Evolutionary conservation across 2,888 invertebrate genomes (phyloP), one percentile per base, ranked within the genome.

Genomic region (Cantharis nigra): DNA sequence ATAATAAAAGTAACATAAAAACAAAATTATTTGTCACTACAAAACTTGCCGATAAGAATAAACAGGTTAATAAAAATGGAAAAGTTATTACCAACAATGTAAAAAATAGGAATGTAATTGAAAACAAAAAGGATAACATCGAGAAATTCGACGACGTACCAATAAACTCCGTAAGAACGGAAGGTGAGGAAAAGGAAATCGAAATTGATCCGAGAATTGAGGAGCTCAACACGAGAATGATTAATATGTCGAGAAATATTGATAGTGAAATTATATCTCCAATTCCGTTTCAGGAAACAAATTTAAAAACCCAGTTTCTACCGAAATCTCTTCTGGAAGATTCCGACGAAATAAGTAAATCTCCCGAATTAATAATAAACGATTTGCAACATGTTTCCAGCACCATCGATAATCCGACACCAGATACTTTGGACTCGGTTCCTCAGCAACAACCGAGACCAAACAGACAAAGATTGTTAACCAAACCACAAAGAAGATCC

Each of bases 401-500:
- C 18, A 72, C 76, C 75, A 77, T 77, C 20, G 70, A 72, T 49
- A 81, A 82, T 67, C 75, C 79, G 28, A 82, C 79, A 3, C 81
- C 81, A 33, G 83, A 83, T 74, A 80, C 84, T 9, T 74, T 83
- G 16, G 85, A 85, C 70, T 80, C 85, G 3, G 85, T 86, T 80
- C 86, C 87, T 28, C 83, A 86, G 74, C 81, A 82, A 10, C 84
- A 83, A 77, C 86, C 88, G 30, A 87, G 88, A 79, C 90, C 90
- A 3, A 90, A 90, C 82, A 84, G 90, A 70, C 89, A 90, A 73
- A 86, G 90, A 28, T 88, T 89, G 78, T 85, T 90, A 28, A 88
- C 89, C 16, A 87, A 89, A 78, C 89, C 90, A 9, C 89, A 90
- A 78, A 88, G 89, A 75, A 88, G 89, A 80, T 88, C 90, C n/a